Conservation (phyloP, 2,797 vertebrate genomes). For the Coccyzus lansbergi region DNA sequence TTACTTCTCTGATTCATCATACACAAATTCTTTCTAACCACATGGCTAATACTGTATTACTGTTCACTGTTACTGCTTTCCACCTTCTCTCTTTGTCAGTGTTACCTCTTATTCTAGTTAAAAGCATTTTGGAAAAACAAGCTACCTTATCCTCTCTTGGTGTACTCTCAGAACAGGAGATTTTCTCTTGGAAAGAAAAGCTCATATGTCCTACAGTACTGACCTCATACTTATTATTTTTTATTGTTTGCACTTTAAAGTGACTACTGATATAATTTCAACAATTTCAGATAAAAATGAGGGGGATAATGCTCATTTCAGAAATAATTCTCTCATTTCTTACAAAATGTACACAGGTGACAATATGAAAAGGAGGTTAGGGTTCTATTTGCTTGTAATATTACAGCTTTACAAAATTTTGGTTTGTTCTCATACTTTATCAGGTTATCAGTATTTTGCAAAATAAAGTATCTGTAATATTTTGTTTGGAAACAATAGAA, state of each 20-base stretch:
- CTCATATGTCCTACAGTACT: not conserved
- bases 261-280: not conserved
- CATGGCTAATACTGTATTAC: not conserved
- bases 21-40: not conserved
- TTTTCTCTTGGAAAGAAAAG: not conserved
- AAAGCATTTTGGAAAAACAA: not conserved
- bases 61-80: not conserved
- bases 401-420: not conserved
- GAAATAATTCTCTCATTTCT: not conserved
- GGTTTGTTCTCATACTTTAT: not conserved
- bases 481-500: not conserved
- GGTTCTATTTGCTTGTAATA: not conserved
- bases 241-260: not conserved
- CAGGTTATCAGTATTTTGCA: not conserved
- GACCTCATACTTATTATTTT: not conserved
- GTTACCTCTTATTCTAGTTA: not conserved
- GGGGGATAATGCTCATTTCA: not conserved
- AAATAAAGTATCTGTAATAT: not conserved
- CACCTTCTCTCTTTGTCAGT: not conserved
- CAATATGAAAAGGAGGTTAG: not conserved
- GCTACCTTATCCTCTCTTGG: not conserved
- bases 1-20: not conserved
- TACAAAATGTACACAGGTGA: not conserved
- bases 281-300: not conserved
- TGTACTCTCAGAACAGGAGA: not conserved